phyloP scores from a whole-genome alignment of 2,797 vertebrate species.

The Chloroceryle inda region DNA sequence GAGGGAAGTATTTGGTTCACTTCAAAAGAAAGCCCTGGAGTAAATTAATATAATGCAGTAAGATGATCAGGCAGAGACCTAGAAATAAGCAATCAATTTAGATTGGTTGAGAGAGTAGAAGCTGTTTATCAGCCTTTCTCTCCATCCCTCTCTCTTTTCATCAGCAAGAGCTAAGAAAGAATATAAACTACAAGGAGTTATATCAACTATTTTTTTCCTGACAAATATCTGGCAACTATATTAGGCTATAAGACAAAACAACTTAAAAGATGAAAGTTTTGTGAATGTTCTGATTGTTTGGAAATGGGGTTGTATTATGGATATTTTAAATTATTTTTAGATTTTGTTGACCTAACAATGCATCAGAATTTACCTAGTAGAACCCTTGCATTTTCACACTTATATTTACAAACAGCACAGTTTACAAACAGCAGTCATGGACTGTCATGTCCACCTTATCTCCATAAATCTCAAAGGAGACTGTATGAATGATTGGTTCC shows the following conservation, averaged over 20 bases:
- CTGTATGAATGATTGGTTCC: conserved; percentile 48
- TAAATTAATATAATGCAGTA: neutral
- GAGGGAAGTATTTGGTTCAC: neutral
- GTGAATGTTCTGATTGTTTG: neutral
- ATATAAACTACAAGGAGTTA: neutral
- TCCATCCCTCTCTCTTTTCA: neutral
- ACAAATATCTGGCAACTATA: neutral
- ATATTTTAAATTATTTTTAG: neutral
- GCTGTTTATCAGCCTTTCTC: neutral
- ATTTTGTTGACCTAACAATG: neutral
- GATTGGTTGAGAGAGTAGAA: neutral
- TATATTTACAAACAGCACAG: neutral
- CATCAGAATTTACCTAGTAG: neutral
- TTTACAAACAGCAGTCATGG: neutral
- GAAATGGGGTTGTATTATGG: neutral
- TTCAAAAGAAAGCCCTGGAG: neutral
- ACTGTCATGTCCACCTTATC: neutral
- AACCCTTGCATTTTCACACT: neutral
- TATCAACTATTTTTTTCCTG: neutral
- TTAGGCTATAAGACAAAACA: neutral
- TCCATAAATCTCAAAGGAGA: conserved; percentile 12
- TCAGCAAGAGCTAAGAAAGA: neutral
- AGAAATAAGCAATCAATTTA: neutral
- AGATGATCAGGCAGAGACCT: neutral
- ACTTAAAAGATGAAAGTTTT: neutral